A percentile compares a stretch with the other conserved stretches of the same genome.
These are phyloP conservation scores for Leucoraja ocellata DNA, from an alignment of 2,797 vertebrate species.

Conservation along the genomic window DNA sequence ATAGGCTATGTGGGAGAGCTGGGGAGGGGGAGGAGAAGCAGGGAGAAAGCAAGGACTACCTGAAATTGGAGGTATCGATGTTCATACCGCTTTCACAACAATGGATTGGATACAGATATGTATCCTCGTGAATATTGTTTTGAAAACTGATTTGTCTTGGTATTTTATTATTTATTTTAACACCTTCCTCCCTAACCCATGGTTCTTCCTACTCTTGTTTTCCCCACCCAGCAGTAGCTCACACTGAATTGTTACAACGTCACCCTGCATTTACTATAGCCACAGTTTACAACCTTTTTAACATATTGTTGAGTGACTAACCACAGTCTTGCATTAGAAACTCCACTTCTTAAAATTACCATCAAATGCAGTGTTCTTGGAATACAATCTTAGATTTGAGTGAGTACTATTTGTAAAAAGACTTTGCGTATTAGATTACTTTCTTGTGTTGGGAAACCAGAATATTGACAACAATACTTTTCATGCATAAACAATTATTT, in stretches of 20 bases:
- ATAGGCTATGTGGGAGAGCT: no score
- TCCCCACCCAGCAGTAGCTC: neutral
- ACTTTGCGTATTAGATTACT: neutral
- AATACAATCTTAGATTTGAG: neutral
- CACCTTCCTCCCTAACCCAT: no score
- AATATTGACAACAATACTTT: neutral
- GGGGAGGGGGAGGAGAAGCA: no score
- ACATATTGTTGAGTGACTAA: neutral
- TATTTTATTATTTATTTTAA: neutral
- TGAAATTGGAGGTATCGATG: no score
- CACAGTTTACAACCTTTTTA: neutral
- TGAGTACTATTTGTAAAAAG: neutral
- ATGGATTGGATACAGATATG: neutral
- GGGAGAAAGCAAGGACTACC: no score
- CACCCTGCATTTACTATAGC: neutral
- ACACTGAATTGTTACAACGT: slow-evolving; percentile 1
- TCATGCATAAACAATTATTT: neutral
- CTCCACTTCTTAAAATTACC: neutral
- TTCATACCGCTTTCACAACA: neutral
- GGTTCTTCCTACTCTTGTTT: neutral
- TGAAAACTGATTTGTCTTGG: neutral
- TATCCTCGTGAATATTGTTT: neutral
- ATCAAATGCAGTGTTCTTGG: neutral
- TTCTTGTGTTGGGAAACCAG: neutral
- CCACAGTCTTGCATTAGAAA: no score